These are phyloP conservation scores for Saturnia japonica DNA, from an alignment of 2,888 invertebrate genomes.

Conservation along the genomic window DNA sequence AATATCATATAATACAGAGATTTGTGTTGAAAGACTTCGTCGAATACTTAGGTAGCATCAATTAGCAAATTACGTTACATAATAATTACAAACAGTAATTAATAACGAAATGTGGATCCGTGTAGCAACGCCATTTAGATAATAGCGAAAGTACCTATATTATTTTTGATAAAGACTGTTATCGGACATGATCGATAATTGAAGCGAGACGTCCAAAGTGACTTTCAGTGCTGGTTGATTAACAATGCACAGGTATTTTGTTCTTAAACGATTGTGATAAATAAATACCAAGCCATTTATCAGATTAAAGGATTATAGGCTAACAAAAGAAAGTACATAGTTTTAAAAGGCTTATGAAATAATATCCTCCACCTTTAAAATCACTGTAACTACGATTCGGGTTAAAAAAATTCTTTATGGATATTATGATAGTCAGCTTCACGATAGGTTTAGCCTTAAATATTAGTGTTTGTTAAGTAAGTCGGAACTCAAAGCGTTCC, in stretches of 20 bases:
- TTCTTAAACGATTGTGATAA: slow-evolving; percentile 3
- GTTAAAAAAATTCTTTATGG: no score
- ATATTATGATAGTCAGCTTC: no score
- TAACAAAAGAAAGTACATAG: slow-evolving; percentile 7
- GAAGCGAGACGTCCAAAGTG: slow-evolving; percentile 2
- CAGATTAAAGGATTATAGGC: neutral
- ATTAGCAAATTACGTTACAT: neutral
- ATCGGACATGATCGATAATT: slow-evolving; percentile 15
- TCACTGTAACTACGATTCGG: no score
- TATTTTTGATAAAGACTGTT: neutral
- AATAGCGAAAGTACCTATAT: slow-evolving; percentile 1
- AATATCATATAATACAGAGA: no score
- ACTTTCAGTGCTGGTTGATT: neutral
- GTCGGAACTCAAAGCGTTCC: no score
- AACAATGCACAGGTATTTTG: neutral
- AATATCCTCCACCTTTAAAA: neutral
- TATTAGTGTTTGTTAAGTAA: no score
- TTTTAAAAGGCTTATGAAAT: neutral
- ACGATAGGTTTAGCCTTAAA: no score
- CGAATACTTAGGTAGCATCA: neutral
- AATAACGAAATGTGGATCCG: neutral
- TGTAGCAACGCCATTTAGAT: neutral
- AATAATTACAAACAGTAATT: neutral
- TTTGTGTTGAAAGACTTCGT: neutral
- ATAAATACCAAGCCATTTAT: neutral